Evolutionary conservation across 2,888 invertebrate genomes (phyloP).

Genomic region (Osedax fenrisi): DNA sequence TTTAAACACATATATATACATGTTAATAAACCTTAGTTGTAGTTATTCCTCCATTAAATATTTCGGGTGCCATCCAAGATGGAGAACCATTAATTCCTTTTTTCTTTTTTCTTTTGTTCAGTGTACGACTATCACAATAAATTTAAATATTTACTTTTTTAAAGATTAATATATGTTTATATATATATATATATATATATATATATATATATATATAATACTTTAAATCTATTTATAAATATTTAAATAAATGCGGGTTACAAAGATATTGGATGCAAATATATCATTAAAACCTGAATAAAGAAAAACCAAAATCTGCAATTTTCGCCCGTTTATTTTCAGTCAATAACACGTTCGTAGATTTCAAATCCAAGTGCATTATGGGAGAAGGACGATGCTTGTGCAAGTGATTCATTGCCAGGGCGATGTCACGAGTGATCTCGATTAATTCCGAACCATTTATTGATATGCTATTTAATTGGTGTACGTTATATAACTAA

Average conservation of each 20-base stretch:
- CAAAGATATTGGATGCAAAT: no score
- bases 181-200: no score
- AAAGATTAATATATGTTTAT: no score
- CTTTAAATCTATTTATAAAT: no score
- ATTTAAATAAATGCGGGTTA: no score
- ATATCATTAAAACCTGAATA: slow-evolving; percentile 39
- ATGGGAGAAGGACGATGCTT: slow-evolving; percentile 41
- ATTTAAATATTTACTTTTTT: no score
- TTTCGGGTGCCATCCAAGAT: slow-evolving; percentile 48
- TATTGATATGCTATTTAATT: neutral
- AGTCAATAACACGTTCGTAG: slow-evolving; percentile 44
- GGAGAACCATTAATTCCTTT: slow-evolving; percentile 37
- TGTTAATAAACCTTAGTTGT: neutral
- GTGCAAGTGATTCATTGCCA: slow-evolving; percentile 47
- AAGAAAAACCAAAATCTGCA: slow-evolving; percentile 48
- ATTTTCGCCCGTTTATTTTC: slow-evolving; percentile 42
- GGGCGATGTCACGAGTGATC: slow-evolving; percentile 42
- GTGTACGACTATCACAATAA: neutral
- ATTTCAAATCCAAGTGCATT: slow-evolving; percentile 45
- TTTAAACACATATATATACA: neutral
- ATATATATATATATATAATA: no score
- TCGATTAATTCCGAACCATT: slow-evolving; percentile 30
- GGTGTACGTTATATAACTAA: no score
- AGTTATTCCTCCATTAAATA: slow-evolving; percentile 39
- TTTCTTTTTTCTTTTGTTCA: neutral